Conservation (phyloP, 1,140 invertebrate genomes). For the Maniola jurtina region DNA sequence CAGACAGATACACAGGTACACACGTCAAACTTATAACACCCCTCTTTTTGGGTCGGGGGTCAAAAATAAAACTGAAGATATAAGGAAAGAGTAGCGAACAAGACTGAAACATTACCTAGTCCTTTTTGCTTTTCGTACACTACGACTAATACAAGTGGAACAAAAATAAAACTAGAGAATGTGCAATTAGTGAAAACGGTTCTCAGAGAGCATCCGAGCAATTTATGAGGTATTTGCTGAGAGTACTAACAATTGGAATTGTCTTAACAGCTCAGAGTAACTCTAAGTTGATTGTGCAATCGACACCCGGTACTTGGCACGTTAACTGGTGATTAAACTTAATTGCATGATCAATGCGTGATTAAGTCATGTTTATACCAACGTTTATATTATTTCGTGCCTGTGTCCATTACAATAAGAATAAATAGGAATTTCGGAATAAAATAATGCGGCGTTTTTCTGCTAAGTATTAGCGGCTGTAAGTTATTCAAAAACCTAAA, state of each 20-base stretch:
- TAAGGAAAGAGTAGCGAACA: no score
- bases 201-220: neutral
- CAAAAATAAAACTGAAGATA: no score
- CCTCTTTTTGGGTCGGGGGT: no score
- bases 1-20: no score
- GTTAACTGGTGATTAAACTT: conserved; percentile 1
- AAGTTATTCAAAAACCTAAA: no score
- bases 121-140: neutral
- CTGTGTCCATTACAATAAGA: no score
- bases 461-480: no score
- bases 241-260: conserved; percentile 1
- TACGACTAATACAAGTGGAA: neutral
- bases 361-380: neutral
- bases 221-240: conserved; percentile 7
- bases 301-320: neutral
- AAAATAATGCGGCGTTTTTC: no score
- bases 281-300: conserved; percentile 12
- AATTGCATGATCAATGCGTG: neutral
- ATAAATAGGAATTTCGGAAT: no score
- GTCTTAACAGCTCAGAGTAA: conserved; percentile 1
- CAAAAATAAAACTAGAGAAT: conserved; percentile 7
- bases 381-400: neutral
- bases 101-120: neutral
- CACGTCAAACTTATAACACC: no score
- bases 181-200: conserved; percentile 9